Evolutionary conservation across 2,888 invertebrate species (phyloP).

Genomic region (Lasioglossum calceatum): DNA sequence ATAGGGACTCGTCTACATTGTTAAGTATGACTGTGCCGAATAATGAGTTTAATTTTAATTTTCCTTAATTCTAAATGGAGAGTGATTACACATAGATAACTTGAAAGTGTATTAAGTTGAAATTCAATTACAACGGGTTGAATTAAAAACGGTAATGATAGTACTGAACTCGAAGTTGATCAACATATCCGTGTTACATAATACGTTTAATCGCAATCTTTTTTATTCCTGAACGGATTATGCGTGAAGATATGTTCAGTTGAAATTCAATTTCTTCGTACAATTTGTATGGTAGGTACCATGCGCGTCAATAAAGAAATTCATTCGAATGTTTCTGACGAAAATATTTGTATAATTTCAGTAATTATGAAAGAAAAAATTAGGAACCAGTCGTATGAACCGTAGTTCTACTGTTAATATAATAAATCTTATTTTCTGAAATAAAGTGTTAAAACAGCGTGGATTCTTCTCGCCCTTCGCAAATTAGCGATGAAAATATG

Average conservation of each 20-base stretch:
- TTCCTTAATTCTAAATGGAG: not conserved
- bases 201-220: not conserved
- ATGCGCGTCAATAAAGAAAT: not conserved
- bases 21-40: not conserved
- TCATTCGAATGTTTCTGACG: not conserved
- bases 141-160: not conserved
- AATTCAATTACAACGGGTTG: not conserved
- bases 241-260: not conserved
- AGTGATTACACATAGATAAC: not conserved
- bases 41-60: not conserved
- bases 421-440: not conserved
- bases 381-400: too few species aligned
- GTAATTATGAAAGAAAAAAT: not conserved
- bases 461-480: not conserved
- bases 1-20: not conserved
- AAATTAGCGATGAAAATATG: not conserved
- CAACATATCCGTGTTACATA: not conserved
- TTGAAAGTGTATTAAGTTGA: too few species aligned
- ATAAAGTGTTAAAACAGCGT: not conserved
- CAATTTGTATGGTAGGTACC: not conserved
- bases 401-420: too few species aligned
- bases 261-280: too few species aligned
- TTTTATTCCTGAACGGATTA: not conserved
- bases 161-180: not conserved
- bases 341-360: not conserved